phyloP scores from a whole-genome alignment of 2,888 invertebrate species.

The Epistrophe eligans region DNA sequence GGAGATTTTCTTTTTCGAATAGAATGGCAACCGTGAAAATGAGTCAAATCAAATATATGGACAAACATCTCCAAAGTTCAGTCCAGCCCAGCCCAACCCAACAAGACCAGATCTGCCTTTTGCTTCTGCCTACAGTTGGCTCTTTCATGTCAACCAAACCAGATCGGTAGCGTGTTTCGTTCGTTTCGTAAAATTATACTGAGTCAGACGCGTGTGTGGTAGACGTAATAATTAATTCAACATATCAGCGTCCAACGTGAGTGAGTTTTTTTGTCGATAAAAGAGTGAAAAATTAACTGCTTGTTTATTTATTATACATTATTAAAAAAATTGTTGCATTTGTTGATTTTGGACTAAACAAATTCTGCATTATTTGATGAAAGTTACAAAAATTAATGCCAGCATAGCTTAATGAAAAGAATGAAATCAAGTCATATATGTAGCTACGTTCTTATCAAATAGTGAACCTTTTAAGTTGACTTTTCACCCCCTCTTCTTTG shows the following conservation, averaged over 20 bases:
- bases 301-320: background rate
- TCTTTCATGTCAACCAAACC: constrained; percentile 80
- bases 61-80: constrained; percentile 41
- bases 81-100: background rate
- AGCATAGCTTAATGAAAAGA: background rate
- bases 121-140: constrained; percentile 61
- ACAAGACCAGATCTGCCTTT: background rate
- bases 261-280: background rate
- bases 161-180: constrained; percentile 72
- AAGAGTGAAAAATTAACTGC: constrained; percentile 5
- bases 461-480: constrained; percentile 26
- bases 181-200: background rate
- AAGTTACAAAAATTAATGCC: background rate
- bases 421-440: constrained; percentile 13
- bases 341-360: background rate
- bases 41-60: constrained; percentile 29
- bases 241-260: background rate
- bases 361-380: background rate
- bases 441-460: constrained; percentile 32
- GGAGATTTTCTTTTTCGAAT: background rate
- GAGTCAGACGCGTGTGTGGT: constrained; percentile 5
- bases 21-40: background rate
- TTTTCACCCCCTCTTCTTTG: constrained; percentile 4
- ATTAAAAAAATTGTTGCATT: background rate
- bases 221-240: background rate